A percentile compares a stretch with the other conserved stretches of the same genome.
Evolutionary conservation across 2,888 invertebrate genomes (phyloP).

Genomic region (Drosophila mimetica): DNA sequence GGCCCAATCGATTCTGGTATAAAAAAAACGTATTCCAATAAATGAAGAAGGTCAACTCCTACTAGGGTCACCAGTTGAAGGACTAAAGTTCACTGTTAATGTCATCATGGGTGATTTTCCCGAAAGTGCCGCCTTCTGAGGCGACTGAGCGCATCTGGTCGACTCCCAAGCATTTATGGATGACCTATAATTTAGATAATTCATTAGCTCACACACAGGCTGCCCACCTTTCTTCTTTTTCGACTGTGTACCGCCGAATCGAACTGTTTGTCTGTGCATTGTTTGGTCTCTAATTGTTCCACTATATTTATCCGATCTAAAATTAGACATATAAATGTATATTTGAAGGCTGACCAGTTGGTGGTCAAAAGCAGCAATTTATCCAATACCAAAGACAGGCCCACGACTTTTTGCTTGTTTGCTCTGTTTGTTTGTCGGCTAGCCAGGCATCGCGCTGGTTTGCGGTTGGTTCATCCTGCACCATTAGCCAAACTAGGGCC

Average conservation of each 20-base stretch:
- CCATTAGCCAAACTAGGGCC: conserved; percentile 17
- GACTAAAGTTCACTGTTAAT: conserved; percentile 18
- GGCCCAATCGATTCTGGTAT: background rate
- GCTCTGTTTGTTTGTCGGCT: background rate
- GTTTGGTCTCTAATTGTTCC: conserved; percentile 37
- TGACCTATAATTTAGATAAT: conserved; percentile 39
- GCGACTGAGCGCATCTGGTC: conserved; percentile 14
- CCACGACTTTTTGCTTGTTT: conserved; percentile 2
- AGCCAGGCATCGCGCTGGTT: background rate
- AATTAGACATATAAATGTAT: conserved; percentile 44
- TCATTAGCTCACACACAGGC: conserved; percentile 18
- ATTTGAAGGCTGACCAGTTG: conserved; percentile 45
- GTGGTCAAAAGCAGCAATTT: conserved; percentile 33
- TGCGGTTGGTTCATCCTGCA: conserved; percentile 22
- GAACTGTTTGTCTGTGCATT: conserved; percentile 14
- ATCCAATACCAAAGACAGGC: conserved; percentile 12
- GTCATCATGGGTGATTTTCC: conserved; percentile 20
- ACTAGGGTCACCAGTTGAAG: background rate
- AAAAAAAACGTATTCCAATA: conserved; percentile 6
- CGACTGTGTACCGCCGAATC: background rate
- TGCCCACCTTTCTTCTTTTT: background rate
- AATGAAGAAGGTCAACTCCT: conserved; percentile 14
- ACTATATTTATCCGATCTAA: conserved; percentile 43
- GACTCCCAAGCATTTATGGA: conserved; percentile 35
- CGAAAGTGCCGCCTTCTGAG: background rate